Evolutionary conservation across 2,888 invertebrate species (phyloP).

Genomic region (Scaptomyza tumidula): DNA sequence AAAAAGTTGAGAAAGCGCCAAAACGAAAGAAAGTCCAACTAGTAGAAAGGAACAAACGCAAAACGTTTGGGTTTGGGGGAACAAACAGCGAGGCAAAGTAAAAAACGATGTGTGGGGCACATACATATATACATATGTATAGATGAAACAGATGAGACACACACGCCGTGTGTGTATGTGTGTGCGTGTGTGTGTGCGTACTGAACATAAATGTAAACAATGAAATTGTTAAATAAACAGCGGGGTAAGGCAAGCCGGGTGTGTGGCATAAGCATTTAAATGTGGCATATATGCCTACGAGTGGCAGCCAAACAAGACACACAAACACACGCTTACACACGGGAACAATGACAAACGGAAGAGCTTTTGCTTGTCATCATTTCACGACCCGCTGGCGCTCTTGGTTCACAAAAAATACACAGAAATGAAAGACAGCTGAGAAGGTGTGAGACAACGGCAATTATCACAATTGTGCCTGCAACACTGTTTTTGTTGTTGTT

Average conservation of each 20-base stretch:
- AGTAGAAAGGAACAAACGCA: slow-evolving; percentile 17
- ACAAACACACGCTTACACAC: not conserved
- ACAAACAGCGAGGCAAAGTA: not conserved
- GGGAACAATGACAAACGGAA: slow-evolving; percentile 55
- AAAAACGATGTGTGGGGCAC: slow-evolving; percentile 47
- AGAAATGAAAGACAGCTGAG: not conserved
- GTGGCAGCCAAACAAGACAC: slow-evolving; percentile 65
- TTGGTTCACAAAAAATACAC: slow-evolving; percentile 21
- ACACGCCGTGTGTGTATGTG: slow-evolving; percentile 23
- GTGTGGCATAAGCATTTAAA: slow-evolving; percentile 24
- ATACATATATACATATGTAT: slow-evolving; percentile 11
- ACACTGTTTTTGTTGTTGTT: slow-evolving; percentile 5
- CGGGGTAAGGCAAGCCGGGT: slow-evolving; percentile 2
- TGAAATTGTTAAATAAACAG: slow-evolving; percentile 77
- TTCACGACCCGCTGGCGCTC: slow-evolving; percentile 69
- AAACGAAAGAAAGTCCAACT: slow-evolving; percentile 55
- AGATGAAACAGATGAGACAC: slow-evolving; percentile 18
- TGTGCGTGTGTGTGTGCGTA: slow-evolving; percentile 14
- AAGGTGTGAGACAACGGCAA: slow-evolving; percentile 79
- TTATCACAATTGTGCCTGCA: slow-evolving; percentile 76
- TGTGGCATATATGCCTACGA: slow-evolving; percentile 33
- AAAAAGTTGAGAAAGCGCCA: slow-evolving; percentile 68
- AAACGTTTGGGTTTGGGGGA: not conserved
- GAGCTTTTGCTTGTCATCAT: slow-evolving; percentile 79
- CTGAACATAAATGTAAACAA: slow-evolving; percentile 77